These are phyloP conservation scores for Sinosuthora webbiana DNA, from an alignment of 2,113 vertebrate species.

Conservation along the genomic window DNA sequence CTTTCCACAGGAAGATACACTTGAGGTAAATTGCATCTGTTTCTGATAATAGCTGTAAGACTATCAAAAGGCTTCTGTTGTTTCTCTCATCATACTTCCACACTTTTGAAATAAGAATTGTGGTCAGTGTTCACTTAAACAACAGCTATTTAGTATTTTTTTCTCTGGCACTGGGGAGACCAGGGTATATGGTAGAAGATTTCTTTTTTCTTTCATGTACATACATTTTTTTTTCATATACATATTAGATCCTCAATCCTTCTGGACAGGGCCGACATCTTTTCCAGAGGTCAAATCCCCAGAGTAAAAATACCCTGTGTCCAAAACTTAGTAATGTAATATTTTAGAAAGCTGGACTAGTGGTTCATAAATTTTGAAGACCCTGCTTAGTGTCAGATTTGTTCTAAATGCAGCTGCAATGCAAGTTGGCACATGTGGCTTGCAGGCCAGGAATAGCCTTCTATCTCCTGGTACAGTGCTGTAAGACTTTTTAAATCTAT, in stretches of 20 bases:
- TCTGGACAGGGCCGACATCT: background rate
- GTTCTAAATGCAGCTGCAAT: background rate
- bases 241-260: background rate
- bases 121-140: background rate
- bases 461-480: background rate
- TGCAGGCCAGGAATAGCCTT: conserved; percentile 4
- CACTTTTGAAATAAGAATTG: background rate
- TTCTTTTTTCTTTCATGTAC: background rate
- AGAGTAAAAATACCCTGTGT: background rate
- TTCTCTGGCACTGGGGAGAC: background rate
- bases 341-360: background rate
- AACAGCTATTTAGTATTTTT: background rate
- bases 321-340: background rate
- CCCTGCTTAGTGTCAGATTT: background rate
- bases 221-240: background rate
- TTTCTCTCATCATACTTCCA: background rate
- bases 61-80: background rate
- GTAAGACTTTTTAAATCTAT: background rate
- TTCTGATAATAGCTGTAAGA: background rate
- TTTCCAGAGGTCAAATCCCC: background rate
- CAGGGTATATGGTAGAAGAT: background rate
- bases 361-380: background rate
- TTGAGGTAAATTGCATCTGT: background rate
- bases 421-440: background rate
- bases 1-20: background rate